phyloP scores from a whole-genome alignment of 2,888 invertebrate species.

The Volucella bombylans region DNA sequence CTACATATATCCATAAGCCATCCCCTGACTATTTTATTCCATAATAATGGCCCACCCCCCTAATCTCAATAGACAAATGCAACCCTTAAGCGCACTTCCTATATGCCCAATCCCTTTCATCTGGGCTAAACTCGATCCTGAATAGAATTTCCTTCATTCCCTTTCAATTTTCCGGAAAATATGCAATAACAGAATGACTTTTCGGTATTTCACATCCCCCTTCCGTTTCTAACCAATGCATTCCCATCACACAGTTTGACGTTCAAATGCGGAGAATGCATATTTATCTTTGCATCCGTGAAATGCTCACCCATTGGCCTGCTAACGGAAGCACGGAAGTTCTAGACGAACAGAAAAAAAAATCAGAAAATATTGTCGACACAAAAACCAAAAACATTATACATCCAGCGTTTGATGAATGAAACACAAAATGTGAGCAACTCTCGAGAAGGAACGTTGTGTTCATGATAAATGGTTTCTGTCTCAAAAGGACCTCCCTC shows the following conservation, averaged over 20 bases:
- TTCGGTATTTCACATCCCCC: constrained; percentile 45
- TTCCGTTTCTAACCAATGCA: constrained; percentile 34
- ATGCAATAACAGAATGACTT: constrained; percentile 46
- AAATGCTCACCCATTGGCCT: constrained; percentile 34
- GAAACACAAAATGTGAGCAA: constrained; percentile 40
- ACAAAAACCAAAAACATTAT: constrained; percentile 18
- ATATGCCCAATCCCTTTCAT: background rate
- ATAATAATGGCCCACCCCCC: background rate
- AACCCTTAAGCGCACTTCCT: constrained; percentile 29
- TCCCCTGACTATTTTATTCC: constrained; percentile 21
- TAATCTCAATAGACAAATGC: background rate
- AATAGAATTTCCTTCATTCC: background rate
- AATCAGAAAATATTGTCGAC: constrained; percentile 14
- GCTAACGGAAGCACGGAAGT: constrained; percentile 33
- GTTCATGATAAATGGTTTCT: constrained; percentile 47
- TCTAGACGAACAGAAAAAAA: background rate
- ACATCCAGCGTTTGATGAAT: constrained; percentile 36
- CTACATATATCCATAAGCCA: background rate
- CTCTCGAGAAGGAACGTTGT: constrained; percentile 11
- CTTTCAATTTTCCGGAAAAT: constrained; percentile 34
- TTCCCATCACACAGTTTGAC: background rate
- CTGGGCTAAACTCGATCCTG: background rate
- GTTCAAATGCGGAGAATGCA: constrained; percentile 37
- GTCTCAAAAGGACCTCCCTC: constrained; percentile 5
- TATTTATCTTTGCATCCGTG: constrained; percentile 53